Evolutionary conservation across 1,140 invertebrate species (phyloP).

Genomic region (Sitophilus oryzae): DNA sequence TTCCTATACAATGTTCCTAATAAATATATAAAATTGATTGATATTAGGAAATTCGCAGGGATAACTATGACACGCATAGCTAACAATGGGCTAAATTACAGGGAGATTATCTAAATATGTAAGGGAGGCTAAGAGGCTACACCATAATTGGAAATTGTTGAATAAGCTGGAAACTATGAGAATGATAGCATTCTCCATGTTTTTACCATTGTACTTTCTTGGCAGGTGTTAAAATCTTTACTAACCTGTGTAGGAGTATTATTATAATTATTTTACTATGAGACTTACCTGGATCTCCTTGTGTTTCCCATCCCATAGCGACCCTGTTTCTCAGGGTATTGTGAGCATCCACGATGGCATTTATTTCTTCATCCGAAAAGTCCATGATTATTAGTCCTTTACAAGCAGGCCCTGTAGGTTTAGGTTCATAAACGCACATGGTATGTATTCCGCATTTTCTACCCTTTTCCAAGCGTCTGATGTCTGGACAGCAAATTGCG

Average conservation of each 20-base stretch:
- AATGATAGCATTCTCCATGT: too few relatives aligned
- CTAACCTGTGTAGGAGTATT: not conserved
- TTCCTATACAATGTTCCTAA: too few relatives aligned
- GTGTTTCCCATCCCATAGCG: constrained; percentile 45
- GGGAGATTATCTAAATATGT: too few relatives aligned
- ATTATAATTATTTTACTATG: not conserved
- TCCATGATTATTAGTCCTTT: constrained; percentile 31
- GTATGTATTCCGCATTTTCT: constrained; percentile 35
- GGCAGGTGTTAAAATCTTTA: not conserved
- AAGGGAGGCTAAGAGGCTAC: too few relatives aligned
- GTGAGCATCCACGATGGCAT: constrained; percentile 42
- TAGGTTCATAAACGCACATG: constrained; percentile 29
- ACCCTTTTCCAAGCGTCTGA: constrained; percentile 15
- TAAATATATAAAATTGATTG: too few relatives aligned
- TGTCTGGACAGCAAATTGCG: constrained; percentile 31
- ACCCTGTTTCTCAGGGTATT: constrained; percentile 47
- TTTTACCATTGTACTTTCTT: too few relatives aligned
- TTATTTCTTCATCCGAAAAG: constrained; percentile 35
- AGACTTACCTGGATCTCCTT: constrained; percentile 42
- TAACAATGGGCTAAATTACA: too few relatives aligned
- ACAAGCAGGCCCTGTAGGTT: constrained; percentile 28
- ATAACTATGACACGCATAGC: too few relatives aligned
- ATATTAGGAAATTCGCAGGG: too few relatives aligned
- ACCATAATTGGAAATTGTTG: too few relatives aligned
- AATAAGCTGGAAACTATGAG: too few relatives aligned